Conservation (phyloP, 1,140 invertebrate genomes). For the Atta cephalotes region DNA sequence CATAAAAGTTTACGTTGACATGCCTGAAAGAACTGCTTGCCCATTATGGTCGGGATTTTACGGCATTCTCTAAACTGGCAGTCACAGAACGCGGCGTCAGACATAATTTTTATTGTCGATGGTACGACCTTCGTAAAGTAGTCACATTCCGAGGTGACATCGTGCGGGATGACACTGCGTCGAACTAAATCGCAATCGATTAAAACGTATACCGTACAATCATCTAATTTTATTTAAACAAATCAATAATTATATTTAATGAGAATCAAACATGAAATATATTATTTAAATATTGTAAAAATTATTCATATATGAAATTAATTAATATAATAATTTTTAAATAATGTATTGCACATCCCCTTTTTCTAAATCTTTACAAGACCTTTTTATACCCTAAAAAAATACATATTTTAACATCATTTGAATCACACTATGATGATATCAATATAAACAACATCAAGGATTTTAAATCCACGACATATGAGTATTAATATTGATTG, state of each 20-base stretch:
- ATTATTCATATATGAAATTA: too few relatives aligned
- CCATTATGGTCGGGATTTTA: slow-evolving; percentile 47
- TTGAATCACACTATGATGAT: too few relatives aligned
- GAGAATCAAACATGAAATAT: too few relatives aligned
- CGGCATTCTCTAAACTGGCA: slow-evolving; percentile 39
- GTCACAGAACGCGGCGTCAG: slow-evolving; percentile 17
- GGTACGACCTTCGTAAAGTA: slow-evolving; percentile 46
- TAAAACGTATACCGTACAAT: slow-evolving; percentile 4
- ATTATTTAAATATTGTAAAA: too few relatives aligned
- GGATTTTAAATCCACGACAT: too few relatives aligned
- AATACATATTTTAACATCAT: too few relatives aligned
- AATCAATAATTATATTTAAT: background rate
- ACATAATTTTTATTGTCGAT: slow-evolving; percentile 57
- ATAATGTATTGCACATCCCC: background rate
- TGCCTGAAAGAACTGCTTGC: slow-evolving; percentile 28
- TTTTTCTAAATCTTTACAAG: background rate
- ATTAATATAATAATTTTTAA: too few relatives aligned
- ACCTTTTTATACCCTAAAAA: too few relatives aligned
- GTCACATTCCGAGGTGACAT: background rate
- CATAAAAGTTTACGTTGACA: slow-evolving; percentile 55
- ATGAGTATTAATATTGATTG: too few relatives aligned
- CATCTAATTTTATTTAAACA: slow-evolving; percentile 19
- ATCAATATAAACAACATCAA: too few relatives aligned
- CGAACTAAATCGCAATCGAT: slow-evolving; percentile 15
- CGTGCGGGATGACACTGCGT: background rate